Base-by-base conservation (phyloP, 2,113 vertebrate genomes). In the Otocyon megalotis region DNA sequence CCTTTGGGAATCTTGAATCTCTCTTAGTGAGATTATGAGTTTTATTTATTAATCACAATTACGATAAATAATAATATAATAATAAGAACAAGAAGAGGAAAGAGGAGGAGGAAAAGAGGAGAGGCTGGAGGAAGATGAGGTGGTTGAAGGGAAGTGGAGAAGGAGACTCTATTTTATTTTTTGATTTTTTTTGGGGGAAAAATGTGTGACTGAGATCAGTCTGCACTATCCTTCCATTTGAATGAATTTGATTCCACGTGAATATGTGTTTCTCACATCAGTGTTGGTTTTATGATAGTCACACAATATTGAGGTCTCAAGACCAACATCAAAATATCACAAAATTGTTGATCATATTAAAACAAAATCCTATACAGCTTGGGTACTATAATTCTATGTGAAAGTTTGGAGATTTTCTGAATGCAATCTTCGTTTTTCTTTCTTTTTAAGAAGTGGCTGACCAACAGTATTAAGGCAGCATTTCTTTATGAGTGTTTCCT, bases 381-480 rank as follows among this genome's bases (percentile, higher is more conserved):
- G 76, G 94, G 2, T 93, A 77, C 89, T 95, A 0, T 80, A 50
- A 89, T 97, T 96, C 96, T 96, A 35, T 93, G 19, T 90, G 93
- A 93, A 96, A 98, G 9, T 88, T 90, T 91, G 54, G 12, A 43
- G 87, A 82, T 97, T 97, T n/a, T 97, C 10, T 97, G 85, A 94
- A 96, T 65, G 28, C 94, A 86, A 93, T 97, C 19, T 93, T 79
- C 63, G 80, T 30, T 0, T 80, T 90, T 97, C 32, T 76, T 28
- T 76, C 92, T 94, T 77, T 89, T 69, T 97, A 94, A 97, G 96
- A 96, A 92, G 5, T 82, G 97, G 88, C 93, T 98, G 95, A 96
- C 92, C 65, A 90, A 67, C 19, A 84, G 24, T 53, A 96, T 97
- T 91, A 98, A 97, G 93, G 72, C 67, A 74, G 54, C 86, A 67